Conservation (phyloP, 2,797 vertebrate genomes). For the Spinibarbus caldwelli region DNA sequence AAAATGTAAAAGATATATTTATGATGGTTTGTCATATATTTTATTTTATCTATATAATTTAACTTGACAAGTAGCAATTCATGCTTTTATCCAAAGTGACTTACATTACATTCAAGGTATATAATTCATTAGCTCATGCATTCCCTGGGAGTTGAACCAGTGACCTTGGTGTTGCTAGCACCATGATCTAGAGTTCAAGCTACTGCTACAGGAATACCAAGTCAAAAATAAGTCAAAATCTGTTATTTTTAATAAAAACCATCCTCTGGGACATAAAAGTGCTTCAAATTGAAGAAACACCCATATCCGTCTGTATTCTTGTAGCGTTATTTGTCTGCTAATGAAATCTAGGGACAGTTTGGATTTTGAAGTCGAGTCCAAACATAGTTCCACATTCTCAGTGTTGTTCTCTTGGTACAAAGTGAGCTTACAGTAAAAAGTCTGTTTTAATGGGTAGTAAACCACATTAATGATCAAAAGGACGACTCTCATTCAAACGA, state of each 20-base stretch:
- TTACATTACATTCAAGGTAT: neutral
- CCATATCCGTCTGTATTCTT: neutral
- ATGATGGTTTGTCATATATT: neutral
- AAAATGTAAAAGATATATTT: too few species aligned
- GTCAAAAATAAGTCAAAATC: too few species aligned
- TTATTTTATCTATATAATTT: neutral
- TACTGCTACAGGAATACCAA: neutral
- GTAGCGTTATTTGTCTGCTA: neutral
- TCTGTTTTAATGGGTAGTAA: slow-evolving; percentile 36
- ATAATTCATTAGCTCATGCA: neutral
- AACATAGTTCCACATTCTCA: slow-evolving; percentile 13
- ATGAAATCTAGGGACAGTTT: slow-evolving; percentile 31
- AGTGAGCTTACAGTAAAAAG: slow-evolving; percentile 30
- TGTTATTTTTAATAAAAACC: neutral
- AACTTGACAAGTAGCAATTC: neutral
- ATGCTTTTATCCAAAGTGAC: neutral
- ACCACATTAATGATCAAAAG: slow-evolving; percentile 43
- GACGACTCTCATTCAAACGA: neutral
- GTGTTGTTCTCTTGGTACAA: slow-evolving; percentile 20
- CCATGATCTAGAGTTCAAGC: neutral
- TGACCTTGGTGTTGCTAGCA: neutral
- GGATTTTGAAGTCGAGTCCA: slow-evolving; percentile 13
- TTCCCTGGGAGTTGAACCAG: neutral
- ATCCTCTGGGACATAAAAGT: neutral
- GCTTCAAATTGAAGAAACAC: neutral